Percentiles rank a stretch among this genome's conserved stretches.
phyloP scores from a whole-genome alignment of 2,888 invertebrate species.

The Drosophila pullipes region DNA sequence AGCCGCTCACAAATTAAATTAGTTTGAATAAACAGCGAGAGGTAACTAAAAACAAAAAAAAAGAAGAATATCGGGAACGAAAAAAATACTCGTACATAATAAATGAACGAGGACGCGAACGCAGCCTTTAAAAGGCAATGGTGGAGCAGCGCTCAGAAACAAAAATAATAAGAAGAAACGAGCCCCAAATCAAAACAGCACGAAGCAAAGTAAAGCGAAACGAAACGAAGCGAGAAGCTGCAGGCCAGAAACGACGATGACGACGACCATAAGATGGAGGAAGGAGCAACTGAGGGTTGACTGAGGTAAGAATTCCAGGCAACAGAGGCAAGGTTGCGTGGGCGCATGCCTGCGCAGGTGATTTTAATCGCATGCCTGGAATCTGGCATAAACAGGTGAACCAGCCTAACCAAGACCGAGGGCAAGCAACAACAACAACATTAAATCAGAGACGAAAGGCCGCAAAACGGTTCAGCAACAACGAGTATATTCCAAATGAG shows the following conservation, averaged over 20 bases:
- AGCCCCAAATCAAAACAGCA: slow-evolving; percentile 65
- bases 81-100: slow-evolving; percentile 70
- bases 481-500: slow-evolving; percentile 53
- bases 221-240: slow-evolving; percentile 37
- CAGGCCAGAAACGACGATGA: slow-evolving; percentile 18
- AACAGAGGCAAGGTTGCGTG: slow-evolving; percentile 61
- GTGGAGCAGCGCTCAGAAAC: slow-evolving; percentile 4
- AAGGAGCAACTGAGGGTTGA: slow-evolving; percentile 25
- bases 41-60: slow-evolving; percentile 46
- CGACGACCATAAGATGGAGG: slow-evolving; percentile 44
- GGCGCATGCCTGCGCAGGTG: slow-evolving; percentile 83
- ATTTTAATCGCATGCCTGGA: slow-evolving; percentile 84
- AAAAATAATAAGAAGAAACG: slow-evolving; percentile 59
- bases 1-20: slow-evolving; percentile 78
- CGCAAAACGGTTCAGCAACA: slow-evolving; percentile 38
- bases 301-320: slow-evolving; percentile 18
- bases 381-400: slow-evolving; percentile 84
- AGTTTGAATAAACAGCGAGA: slow-evolving; percentile 80
- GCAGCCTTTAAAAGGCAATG: slow-evolving; percentile 75
- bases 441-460: slow-evolving; percentile 69
- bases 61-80: slow-evolving; percentile 30
- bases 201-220: slow-evolving; percentile 17
- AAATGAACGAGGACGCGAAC: slow-evolving; percentile 72
- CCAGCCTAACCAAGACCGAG: slow-evolving; percentile 42
- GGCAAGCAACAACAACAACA: slow-evolving; percentile 44